Conservation (phyloP, 2,888 invertebrate species). For the Hipparchia semele region DNA sequence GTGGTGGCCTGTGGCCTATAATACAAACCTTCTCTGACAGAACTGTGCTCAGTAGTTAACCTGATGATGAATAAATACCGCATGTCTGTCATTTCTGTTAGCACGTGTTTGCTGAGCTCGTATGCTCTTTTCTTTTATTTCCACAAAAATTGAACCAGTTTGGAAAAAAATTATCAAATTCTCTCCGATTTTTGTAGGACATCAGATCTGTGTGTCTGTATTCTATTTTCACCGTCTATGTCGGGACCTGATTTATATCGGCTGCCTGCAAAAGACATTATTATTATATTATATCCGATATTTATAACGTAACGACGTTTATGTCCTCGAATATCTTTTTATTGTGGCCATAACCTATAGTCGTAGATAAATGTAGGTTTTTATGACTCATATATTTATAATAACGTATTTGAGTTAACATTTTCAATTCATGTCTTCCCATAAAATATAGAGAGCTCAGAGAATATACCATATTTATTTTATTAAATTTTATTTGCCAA, state of each 20-base stretch:
- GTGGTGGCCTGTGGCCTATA: too few species aligned
- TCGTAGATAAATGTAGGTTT: conserved; percentile 33
- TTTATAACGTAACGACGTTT: too few species aligned
- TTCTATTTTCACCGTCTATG: not conserved
- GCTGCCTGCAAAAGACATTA: not conserved
- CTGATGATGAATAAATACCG: too few species aligned
- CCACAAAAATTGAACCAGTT: too few species aligned
- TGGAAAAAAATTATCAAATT: too few species aligned
- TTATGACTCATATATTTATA: conserved; percentile 35
- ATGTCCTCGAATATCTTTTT: conserved; percentile 33
- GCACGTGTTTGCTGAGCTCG: too few species aligned
- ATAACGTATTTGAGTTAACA: conserved; percentile 29
- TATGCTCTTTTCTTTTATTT: too few species aligned
- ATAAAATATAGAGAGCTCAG: conserved; percentile 28
- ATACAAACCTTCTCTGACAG: too few species aligned
- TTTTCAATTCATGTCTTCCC: conserved; percentile 32
- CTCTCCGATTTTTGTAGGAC: too few species aligned
- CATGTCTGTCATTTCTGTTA: too few species aligned
- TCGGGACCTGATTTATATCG: not conserved
- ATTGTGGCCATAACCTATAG: conserved; percentile 32
- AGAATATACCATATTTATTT: not conserved
- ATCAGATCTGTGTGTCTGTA: not conserved
- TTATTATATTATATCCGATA: not conserved
- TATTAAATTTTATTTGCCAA: not conserved
- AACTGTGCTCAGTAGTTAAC: too few species aligned